phyloP scores from a whole-genome alignment of 2,888 invertebrate genomes.

The Sphaeridia pumilis region DNA sequence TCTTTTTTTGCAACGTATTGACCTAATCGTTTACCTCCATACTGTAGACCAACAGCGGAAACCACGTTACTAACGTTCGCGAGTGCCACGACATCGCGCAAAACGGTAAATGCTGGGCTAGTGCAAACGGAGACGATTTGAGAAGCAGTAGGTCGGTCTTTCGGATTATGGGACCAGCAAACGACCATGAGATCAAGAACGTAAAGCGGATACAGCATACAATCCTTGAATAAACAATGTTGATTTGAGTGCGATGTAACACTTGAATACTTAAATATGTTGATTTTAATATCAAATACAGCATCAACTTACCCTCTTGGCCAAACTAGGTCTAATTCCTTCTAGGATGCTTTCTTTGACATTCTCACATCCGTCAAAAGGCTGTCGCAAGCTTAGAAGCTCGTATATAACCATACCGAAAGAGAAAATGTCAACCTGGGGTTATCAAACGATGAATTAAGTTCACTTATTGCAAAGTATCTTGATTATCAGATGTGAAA shows the following conservation, averaged over 20 bases:
- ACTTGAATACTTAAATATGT: too few relatives aligned
- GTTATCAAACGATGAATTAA: neutral
- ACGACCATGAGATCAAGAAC: constrained; percentile 89
- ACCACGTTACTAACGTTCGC: constrained; percentile 55
- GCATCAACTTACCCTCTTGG: constrained; percentile 54
- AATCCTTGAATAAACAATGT: constrained; percentile 20
- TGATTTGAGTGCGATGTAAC: neutral
- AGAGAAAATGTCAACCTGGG: constrained; percentile 89
- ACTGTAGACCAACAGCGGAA: constrained; percentile 48
- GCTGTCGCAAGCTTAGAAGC: constrained; percentile 78
- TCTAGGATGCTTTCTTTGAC: constrained; percentile 93
- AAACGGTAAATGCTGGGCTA: constrained; percentile 85
- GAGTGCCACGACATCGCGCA: constrained; percentile 64
- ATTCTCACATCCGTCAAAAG: constrained; percentile 92
- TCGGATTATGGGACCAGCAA: constrained; percentile 75
- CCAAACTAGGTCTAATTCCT: constrained; percentile 80
- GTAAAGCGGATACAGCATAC: constrained; percentile 61
- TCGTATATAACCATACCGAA: constrained; percentile 99
- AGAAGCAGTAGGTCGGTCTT: constrained; percentile 81
- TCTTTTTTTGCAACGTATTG: neutral
- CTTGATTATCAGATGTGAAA: neutral
- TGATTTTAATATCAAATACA: neutral
- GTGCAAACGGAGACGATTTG: constrained; percentile 85
- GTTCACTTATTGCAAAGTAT: neutral
- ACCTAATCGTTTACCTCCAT: constrained; percentile 37